Conservation (phyloP, 2,888 invertebrate genomes). For the Morpho helenor region DNA sequence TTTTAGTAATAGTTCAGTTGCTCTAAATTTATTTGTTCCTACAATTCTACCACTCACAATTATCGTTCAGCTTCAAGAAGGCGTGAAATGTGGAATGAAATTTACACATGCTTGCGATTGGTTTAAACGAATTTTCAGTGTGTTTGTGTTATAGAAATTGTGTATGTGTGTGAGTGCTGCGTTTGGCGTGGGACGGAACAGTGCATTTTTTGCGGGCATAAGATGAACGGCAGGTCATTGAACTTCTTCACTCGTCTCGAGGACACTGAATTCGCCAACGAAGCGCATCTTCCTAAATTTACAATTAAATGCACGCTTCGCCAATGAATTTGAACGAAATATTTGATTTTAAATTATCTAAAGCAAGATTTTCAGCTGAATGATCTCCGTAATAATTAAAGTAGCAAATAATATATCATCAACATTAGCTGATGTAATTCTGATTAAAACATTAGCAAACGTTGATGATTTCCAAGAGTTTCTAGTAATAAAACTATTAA, state of each 20-base stretch:
- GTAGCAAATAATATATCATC: too few species aligned
- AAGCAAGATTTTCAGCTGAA: too few species aligned
- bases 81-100: slow-evolving; percentile 56
- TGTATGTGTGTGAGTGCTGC: slow-evolving; percentile 59
- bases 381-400: too few species aligned
- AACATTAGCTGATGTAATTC: too few species aligned
- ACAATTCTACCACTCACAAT: slow-evolving; percentile 2
- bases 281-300: slow-evolving; percentile 56
- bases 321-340: slow-evolving; percentile 1
- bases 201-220: slow-evolving; percentile 74
- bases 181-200: slow-evolving; percentile 73
- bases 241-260: slow-evolving; percentile 61
- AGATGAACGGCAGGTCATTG: slow-evolving; percentile 70
- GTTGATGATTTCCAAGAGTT: too few species aligned
- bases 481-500: too few species aligned
- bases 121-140: slow-evolving; percentile 50
- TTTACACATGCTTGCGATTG: slow-evolving; percentile 54
- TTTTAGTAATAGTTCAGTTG: not conserved
- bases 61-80: slow-evolving; percentile 34
- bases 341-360: too few species aligned
- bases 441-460: too few species aligned
- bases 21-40: slow-evolving; percentile 3
- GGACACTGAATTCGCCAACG: slow-evolving; percentile 63
- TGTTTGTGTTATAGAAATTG: slow-evolving; percentile 45
- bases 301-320: slow-evolving; percentile 23